These are phyloP conservation scores for Xiphorhynchus elegans DNA, from an alignment of 2,113 vertebrate genomes.

Conservation along the genomic window DNA sequence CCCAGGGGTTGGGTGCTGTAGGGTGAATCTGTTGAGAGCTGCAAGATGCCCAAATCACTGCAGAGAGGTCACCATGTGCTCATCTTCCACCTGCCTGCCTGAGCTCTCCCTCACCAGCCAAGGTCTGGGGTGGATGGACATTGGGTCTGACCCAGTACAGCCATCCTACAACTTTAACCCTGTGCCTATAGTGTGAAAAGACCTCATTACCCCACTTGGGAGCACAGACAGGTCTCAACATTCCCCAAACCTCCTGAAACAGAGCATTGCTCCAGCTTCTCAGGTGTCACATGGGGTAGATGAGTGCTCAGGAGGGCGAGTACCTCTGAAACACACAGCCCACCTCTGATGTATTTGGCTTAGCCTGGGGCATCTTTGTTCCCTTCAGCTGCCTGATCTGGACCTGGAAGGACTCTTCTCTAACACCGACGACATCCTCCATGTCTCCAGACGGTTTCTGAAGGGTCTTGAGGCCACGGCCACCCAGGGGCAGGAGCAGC, in stretches of 20 bases:
- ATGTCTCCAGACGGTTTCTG: slow-evolving; percentile 81
- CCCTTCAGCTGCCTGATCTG: slow-evolving; percentile 80
- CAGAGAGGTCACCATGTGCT: not conserved
- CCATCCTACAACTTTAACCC: rapidly evolving
- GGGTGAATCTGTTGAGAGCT: not conserved
- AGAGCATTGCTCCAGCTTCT: not conserved
- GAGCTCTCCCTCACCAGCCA: not conserved
- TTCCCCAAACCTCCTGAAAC: not conserved
- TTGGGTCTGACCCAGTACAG: not conserved
- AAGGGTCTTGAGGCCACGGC: slow-evolving; percentile 77
- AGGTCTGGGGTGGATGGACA: not conserved
- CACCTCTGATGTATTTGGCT: not conserved
- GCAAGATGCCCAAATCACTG: rapidly evolving
- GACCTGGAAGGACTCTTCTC: slow-evolving; percentile 89
- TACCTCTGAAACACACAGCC: rapidly evolving
- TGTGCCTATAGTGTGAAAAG: not conserved
- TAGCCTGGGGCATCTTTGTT: not conserved
- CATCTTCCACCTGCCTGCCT: not conserved
- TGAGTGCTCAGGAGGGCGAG: not conserved
- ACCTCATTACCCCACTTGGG: not conserved
- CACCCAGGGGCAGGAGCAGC: slow-evolving; percentile 72
- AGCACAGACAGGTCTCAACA: not conserved
- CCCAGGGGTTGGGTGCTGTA: not conserved
- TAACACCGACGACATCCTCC: slow-evolving; percentile 84
- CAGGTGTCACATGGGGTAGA: rapidly evolving